phyloP scores from a whole-genome alignment of 2,888 invertebrate species.

The Tenthredo distinguenda region DNA sequence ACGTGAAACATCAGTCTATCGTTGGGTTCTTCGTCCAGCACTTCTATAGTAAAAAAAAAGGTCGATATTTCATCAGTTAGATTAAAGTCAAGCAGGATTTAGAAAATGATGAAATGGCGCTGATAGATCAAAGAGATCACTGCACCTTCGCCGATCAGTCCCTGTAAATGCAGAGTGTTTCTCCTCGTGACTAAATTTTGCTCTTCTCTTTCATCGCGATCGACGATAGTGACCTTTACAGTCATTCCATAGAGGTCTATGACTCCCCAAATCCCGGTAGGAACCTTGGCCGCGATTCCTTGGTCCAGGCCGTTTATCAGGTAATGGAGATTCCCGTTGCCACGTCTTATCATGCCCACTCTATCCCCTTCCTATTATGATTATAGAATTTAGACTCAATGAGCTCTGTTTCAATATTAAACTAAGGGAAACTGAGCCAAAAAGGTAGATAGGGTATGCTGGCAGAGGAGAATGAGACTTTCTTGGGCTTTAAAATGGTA shows the following conservation, averaged over 20 bases:
- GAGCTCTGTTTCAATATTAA: not conserved
- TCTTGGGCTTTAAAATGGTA: not conserved
- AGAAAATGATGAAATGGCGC: not conserved
- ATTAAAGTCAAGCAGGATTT: not conserved
- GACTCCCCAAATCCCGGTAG: slow-evolving; percentile 93
- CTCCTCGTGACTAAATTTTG: slow-evolving; percentile 87
- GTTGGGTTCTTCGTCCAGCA: slow-evolving; percentile 73
- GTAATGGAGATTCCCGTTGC: slow-evolving; percentile 92
- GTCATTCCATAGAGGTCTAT: slow-evolving; percentile 98
- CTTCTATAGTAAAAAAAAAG: slow-evolving; percentile 63
- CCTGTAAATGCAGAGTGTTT: slow-evolving; percentile 82
- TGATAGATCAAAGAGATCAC: slow-evolving; percentile 18
- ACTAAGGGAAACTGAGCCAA: not conserved
- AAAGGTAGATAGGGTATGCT: not conserved
- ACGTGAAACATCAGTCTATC: slow-evolving; percentile 93
- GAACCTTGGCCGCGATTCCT: slow-evolving; percentile 92
- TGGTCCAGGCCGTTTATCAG: slow-evolving; percentile 96
- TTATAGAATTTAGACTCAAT: not conserved
- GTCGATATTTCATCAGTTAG: not conserved
- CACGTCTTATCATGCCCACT: slow-evolving; percentile 94
- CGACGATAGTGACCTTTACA: slow-evolving; percentile 92
- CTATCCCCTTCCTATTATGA: slow-evolving; percentile 89
- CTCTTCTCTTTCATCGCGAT: slow-evolving; percentile 89
- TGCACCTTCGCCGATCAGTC: slow-evolving; percentile 70
- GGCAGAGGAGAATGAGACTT: not conserved